A percentile compares a stretch with the other conserved stretches of the same genome.
Conservation (phyloP, 2,113 vertebrate species). For the Synchiropus splendidus region DNA sequence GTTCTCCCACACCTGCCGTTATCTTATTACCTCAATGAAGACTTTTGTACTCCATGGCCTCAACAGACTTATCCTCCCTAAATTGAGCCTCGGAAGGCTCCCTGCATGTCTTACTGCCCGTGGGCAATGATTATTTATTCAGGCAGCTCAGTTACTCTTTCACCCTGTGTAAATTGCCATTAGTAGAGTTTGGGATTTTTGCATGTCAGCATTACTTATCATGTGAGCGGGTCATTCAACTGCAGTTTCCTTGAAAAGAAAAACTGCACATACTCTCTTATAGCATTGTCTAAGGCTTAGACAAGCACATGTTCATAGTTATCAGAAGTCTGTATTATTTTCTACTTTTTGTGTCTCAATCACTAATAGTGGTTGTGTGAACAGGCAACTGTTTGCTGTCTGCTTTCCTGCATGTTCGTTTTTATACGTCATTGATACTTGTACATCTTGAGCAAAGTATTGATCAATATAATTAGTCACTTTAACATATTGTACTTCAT, state of each 20-base stretch:
- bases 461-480: too few relatives aligned
- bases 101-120: constrained; percentile 9
- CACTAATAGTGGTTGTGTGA: too few relatives aligned
- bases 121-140: constrained; percentile 30
- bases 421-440: too few relatives aligned
- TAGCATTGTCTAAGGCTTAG: too few relatives aligned
- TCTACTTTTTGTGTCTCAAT: too few relatives aligned
- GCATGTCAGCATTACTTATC: constrained; percentile 8
- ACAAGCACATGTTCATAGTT: too few relatives aligned
- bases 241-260: constrained; percentile 16
- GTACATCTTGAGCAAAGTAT: too few relatives aligned
- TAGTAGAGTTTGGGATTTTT: constrained; percentile 7
- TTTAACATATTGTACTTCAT: too few relatives aligned
- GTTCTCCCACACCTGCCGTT: constrained; percentile 46
- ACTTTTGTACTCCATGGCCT: constrained; percentile 45
- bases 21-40: constrained; percentile 63
- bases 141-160: constrained; percentile 33
- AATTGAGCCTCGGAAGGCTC: constrained; percentile 22
- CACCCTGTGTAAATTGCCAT: constrained; percentile 3
- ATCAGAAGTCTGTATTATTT: too few relatives aligned
- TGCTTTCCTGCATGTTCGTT: too few relatives aligned
- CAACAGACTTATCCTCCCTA: constrained; percentile 57
- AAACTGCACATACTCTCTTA: too few relatives aligned
- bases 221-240: constrained; percentile 8
- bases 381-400: too few relatives aligned